Conservation (phyloP, 2,797 vertebrate species). For the Microtus agrestis region DNA sequence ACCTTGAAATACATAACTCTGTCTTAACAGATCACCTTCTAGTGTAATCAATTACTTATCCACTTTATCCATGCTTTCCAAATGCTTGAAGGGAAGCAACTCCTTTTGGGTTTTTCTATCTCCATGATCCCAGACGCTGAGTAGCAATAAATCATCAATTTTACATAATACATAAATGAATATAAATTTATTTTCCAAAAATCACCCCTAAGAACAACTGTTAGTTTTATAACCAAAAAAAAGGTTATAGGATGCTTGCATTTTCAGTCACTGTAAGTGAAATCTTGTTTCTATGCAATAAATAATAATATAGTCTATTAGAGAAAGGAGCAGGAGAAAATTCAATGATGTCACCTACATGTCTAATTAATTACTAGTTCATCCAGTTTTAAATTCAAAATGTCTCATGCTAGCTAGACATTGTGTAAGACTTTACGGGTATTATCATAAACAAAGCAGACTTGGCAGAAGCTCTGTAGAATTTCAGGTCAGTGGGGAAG, state of each 20-base stretch:
- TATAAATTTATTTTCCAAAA: conserved; percentile 30
- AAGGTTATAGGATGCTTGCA: background rate
- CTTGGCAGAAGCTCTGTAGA: background rate
- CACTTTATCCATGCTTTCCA: background rate
- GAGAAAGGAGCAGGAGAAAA: background rate
- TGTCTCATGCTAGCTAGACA: background rate
- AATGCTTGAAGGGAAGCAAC: background rate
- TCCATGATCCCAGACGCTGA: background rate
- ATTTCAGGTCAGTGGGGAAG: background rate
- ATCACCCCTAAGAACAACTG: background rate
- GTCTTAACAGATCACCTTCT: background rate
- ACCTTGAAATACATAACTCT: background rate
- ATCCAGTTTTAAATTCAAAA: background rate
- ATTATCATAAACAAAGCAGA: background rate
- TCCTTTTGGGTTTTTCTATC: background rate
- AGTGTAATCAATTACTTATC: background rate
- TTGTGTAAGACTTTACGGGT: background rate
- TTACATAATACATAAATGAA: background rate
- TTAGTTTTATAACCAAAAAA: background rate
- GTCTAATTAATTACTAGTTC: background rate
- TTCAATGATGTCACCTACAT: background rate
- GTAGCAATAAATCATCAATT: background rate
- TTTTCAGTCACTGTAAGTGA: background rate
- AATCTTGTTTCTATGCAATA: background rate
- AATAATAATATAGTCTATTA: background rate